These are phyloP conservation scores for Melanaphis sacchari DNA, from an alignment of 1,140 invertebrate species.

Conservation along the genomic window DNA sequence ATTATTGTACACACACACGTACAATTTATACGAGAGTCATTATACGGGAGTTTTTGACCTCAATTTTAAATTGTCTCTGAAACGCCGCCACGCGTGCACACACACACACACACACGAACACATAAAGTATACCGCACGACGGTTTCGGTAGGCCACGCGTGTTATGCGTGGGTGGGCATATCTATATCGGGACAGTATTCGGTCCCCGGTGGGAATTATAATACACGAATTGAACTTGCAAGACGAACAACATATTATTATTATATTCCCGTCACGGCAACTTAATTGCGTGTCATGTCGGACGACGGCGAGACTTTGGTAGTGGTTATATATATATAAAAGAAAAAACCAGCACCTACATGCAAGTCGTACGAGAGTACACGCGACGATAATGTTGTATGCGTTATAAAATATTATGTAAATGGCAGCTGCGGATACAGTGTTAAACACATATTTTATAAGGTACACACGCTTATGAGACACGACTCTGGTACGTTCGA, in stretches of 20 bases:
- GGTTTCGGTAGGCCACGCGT: not conserved
- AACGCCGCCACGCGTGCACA: not conserved
- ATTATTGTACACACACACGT: not conserved
- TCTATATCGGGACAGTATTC: not conserved
- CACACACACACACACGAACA: not conserved
- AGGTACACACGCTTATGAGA: not conserved
- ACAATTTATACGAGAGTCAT: not conserved
- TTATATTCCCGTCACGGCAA: slow-evolving; percentile 25
- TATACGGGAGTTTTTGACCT: not conserved
- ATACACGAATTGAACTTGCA: not conserved
- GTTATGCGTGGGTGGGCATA: slow-evolving; percentile 16
- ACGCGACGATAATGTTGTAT: not conserved
- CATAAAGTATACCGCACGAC: not conserved
- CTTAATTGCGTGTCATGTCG: slow-evolving; percentile 22
- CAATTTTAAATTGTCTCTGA: slow-evolving; percentile 9
- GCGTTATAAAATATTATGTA: not conserved
- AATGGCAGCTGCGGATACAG: not conserved
- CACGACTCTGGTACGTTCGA: not conserved
- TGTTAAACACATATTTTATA: not conserved
- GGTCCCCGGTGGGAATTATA: not conserved
- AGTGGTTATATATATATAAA: not conserved
- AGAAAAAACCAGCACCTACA: not conserved
- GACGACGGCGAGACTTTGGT: not conserved
- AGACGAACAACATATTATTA: slow-evolving; percentile 6
- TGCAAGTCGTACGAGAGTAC: not conserved